phyloP scores from a whole-genome alignment of 2,888 invertebrate genomes.

The Metallyticus violacea region DNA sequence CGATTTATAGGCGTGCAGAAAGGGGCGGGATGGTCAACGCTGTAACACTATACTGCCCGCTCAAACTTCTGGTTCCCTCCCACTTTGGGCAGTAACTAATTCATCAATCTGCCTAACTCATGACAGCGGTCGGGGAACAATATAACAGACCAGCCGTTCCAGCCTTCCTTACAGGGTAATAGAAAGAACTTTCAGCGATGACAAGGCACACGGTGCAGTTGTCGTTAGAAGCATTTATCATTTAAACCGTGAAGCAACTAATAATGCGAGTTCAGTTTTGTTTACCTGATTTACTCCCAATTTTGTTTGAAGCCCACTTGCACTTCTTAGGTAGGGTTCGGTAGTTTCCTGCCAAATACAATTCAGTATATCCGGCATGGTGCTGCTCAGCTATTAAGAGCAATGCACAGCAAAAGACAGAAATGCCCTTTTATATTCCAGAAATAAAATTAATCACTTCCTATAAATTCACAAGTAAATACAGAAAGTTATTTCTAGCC shows the following conservation, averaged over 20 bases:
- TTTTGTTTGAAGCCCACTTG: neutral
- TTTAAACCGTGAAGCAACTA: neutral
- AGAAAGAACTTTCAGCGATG: neutral
- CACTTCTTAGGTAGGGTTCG: too few relatives aligned
- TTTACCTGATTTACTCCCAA: neutral
- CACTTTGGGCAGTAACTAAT: neutral
- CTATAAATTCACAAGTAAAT: too few relatives aligned
- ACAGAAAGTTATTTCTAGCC: too few relatives aligned
- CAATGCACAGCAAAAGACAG: too few relatives aligned
- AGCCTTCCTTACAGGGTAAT: neutral
- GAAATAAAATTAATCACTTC: too few relatives aligned
- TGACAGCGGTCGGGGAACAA: neutral
- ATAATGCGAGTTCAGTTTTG: neutral
- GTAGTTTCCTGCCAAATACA: too few relatives aligned
- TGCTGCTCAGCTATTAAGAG: too few relatives aligned
- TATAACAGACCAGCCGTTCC: neutral
- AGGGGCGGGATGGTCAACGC: too few relatives aligned
- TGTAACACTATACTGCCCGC: too few relatives aligned
- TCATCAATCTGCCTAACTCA: neutral
- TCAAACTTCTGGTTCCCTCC: neutral
- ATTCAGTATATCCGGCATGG: too few relatives aligned
- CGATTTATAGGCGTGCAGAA: neutral
- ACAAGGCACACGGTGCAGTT: neutral
- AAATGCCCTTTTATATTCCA: too few relatives aligned
- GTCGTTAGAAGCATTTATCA: neutral